Base-by-base conservation (phyloP, 1,140 invertebrate species). In the Choristoneura fumiferana region DNA sequence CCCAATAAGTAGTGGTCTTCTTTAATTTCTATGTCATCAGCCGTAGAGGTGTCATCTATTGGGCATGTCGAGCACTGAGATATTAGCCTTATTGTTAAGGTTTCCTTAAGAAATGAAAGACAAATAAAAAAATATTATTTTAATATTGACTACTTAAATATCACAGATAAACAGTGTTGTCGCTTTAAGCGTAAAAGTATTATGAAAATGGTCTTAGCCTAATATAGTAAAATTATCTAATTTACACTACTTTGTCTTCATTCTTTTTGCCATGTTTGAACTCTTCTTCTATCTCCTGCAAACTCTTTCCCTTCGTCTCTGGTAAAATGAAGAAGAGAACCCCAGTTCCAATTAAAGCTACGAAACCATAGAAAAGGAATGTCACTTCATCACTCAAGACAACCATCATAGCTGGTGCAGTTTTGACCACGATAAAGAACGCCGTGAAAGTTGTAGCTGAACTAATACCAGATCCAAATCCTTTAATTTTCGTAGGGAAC, bases 261-360 rank as follows among this genome's bases (percentile, higher is more conserved):
- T 4, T 38, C 13, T 33, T 73, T 65, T 84, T 86, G 4, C 69
- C 71, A 43, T 70, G 75, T 62, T 66, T 82, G 67, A 93, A 92
- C 38, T 78, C 80, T 34, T 91, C 90, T 71, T 93, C 92, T 57
- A 96, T 95, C 74, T 96, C 94, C 73, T 95, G 92, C 54, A 96
- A 85, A 14, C 92, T 93, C 67, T 92, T 94, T 8, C 95, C 94
- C 84, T 94, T 95, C 0, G 95, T 97, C 87, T 97, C 95, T 5
- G 96, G 95, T 15, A 97, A 76, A 57, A 93, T 92, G 29, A 93
- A 89, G 56, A 91, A 92, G 38, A 95, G 76, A 29, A 95, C 89
- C 9, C 92, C 70, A 4, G 92, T 91, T 1, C 95, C 94, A 22
- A 93, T 6, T 1, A 94, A 76, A 10, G 93, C 92, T 57, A 95